These are phyloP conservation scores for Latheticus oryzae DNA, from an alignment of 2,888 invertebrate genomes.

Conservation along the genomic window DNA sequence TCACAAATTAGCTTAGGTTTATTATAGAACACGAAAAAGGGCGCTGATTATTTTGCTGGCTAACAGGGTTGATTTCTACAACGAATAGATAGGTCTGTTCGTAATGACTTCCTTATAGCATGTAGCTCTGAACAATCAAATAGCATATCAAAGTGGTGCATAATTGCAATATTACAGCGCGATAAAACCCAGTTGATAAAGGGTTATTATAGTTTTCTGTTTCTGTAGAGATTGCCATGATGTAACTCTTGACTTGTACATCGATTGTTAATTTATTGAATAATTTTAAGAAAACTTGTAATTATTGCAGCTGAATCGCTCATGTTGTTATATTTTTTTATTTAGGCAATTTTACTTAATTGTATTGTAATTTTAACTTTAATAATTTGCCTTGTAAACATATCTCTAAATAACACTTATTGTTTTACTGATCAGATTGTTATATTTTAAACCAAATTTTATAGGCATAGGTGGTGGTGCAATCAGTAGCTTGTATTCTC, in stretches of 20 bases:
- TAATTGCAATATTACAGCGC: conserved; percentile 18
- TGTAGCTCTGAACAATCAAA: conserved; percentile 28
- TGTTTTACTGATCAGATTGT: conserved; percentile 42
- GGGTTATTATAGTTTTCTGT: too few relatives aligned
- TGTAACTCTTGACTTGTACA: conserved; percentile 35
- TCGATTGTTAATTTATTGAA: conserved; percentile 42
- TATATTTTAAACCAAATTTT: conserved; percentile 53
- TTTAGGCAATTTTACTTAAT: conserved; percentile 38
- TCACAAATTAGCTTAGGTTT: conserved; percentile 30
- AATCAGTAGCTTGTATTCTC: conserved; percentile 61
- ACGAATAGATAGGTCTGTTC: conserved; percentile 32
- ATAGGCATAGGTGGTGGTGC: conserved; percentile 64
- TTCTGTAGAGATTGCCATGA: conserved; percentile 33
- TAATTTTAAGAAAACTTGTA: conserved; percentile 35
- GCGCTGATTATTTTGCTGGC: conserved; percentile 23
- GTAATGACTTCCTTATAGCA: conserved; percentile 8
- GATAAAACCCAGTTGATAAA: conserved; percentile 20
- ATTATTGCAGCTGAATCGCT: conserved; percentile 36
- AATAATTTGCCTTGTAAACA: conserved; percentile 43
- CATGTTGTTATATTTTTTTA: conserved; percentile 29
- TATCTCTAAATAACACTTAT: conserved; percentile 46
- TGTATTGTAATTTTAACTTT: conserved; percentile 18
- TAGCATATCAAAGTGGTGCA: conserved; percentile 50
- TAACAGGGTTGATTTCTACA: conserved; percentile 40
- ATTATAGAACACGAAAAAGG: conserved; percentile 6